These are phyloP conservation scores for Matsumyia berberina DNA, from an alignment of 2,888 invertebrate genomes.

Conservation along the genomic window DNA sequence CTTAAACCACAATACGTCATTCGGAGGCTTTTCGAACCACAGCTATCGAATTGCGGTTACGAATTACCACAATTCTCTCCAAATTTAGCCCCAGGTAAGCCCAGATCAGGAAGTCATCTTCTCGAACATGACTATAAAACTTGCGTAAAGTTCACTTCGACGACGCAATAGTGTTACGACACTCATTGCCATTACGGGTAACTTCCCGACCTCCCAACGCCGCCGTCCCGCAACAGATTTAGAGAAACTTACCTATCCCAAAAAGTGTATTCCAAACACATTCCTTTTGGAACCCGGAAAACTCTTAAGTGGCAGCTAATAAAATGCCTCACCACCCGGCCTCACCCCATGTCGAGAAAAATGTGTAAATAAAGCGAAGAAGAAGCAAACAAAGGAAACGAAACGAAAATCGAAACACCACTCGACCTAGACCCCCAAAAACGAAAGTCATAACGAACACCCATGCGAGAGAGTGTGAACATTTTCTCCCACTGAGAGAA, in stretches of 20 bases:
- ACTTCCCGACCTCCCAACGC: not conserved
- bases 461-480: slow-evolving; percentile 6
- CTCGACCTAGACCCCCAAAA: slow-evolving; percentile 35
- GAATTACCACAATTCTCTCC: not conserved
- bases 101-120: not conserved
- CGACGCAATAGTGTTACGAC: slow-evolving; percentile 7
- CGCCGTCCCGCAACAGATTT: slow-evolving; percentile 26
- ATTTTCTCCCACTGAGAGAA: slow-evolving; percentile 30
- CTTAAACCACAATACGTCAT: too few species aligned
- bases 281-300: slow-evolving; percentile 31
- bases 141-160: slow-evolving; percentile 7
- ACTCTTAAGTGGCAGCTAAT: slow-evolving; percentile 26
- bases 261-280: slow-evolving; percentile 26
- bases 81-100: not conserved
- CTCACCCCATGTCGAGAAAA: slow-evolving; percentile 23
- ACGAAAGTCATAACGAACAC: not conserved
- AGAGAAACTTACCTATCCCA: slow-evolving; percentile 65
- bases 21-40: too few species aligned
- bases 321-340: not conserved
- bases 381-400: not conserved
- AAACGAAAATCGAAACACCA: not conserved
- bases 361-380: slow-evolving; percentile 8
- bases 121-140: slow-evolving; percentile 13
- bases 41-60: too few species aligned
- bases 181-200: not conserved